phyloP scores from a whole-genome alignment of 2,888 invertebrate species.

The Leptinotarsa tumamoca region DNA sequence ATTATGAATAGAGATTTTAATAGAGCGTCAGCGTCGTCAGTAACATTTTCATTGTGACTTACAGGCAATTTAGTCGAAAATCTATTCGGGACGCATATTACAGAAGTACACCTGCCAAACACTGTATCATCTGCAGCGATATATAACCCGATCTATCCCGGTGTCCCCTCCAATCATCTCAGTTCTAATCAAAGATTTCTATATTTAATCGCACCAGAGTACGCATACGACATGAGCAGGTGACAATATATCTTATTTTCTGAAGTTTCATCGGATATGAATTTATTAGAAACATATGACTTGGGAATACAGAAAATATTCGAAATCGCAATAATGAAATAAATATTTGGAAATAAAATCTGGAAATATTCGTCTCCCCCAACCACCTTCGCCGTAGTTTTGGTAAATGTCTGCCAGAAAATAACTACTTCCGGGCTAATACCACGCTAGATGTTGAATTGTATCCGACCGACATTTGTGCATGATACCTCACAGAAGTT shows the following conservation, averaged over 20 bases:
- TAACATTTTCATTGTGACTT: slow-evolving; percentile 49
- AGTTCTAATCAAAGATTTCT: slow-evolving; percentile 61
- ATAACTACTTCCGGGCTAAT: too few relatives aligned
- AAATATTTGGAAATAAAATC: too few relatives aligned
- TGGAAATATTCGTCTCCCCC: too few relatives aligned
- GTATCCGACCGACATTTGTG: too few relatives aligned
- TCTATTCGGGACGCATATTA: slow-evolving; percentile 49
- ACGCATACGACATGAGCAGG: slow-evolving; percentile 36
- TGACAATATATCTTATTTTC: slow-evolving; percentile 45
- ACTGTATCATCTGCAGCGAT: slow-evolving; percentile 57
- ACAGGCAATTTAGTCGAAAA: slow-evolving; percentile 48
- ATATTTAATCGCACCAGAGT: slow-evolving; percentile 51
- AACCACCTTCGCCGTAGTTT: too few relatives aligned
- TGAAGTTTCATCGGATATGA: slow-evolving; percentile 40
- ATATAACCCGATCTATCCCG: slow-evolving; percentile 52
- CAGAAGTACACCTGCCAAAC: slow-evolving; percentile 55
- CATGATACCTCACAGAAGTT: too few relatives aligned
- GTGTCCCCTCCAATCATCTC: slow-evolving; percentile 57
- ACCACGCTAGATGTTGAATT: too few relatives aligned
- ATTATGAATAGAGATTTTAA: slow-evolving; percentile 47
- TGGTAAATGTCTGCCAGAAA: too few relatives aligned
- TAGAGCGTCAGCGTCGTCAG: slow-evolving; percentile 40
- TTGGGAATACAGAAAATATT: not conserved
- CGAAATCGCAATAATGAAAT: too few relatives aligned
- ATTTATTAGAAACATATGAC: slow-evolving; percentile 34